Percentiles rank a stretch among this genome's conserved stretches.
Evolutionary conservation across 2,113 vertebrate species (phyloP).

Genomic region (Psophia crepitans): DNA sequence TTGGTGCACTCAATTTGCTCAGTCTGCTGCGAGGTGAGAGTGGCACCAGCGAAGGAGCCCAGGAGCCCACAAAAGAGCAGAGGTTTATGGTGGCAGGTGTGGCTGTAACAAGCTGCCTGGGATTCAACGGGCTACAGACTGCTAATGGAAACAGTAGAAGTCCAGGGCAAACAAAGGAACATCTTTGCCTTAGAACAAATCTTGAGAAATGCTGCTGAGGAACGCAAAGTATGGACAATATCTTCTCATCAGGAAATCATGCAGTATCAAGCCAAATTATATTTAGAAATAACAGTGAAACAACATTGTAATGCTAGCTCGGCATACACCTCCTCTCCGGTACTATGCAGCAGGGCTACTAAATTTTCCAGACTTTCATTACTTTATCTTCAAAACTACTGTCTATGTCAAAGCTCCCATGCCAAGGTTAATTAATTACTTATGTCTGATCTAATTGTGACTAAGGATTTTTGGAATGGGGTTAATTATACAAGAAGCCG

Average conservation of each 20-base stretch:
- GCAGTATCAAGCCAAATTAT: not conserved
- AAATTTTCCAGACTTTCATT: not conserved
- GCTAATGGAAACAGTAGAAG: not conserved
- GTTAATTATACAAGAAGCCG: not conserved
- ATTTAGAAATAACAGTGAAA: not conserved
- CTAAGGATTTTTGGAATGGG: not conserved
- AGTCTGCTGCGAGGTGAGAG: not conserved
- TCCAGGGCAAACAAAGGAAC: not conserved
- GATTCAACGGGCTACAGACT: not conserved
- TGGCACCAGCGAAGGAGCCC: not conserved
- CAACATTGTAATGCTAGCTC: not conserved
- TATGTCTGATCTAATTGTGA: not conserved
- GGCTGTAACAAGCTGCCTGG: not conserved
- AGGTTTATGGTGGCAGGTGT: rapidly evolving
- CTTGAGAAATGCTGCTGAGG: not conserved
- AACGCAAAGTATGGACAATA: not conserved
- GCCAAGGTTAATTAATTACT: not conserved
- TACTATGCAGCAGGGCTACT: not conserved
- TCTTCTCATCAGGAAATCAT: not conserved
- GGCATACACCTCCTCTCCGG: not conserved
- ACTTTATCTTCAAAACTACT: not conserved
- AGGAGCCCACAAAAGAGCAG: not conserved
- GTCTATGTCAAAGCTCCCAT: not conserved
- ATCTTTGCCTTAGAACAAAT: not conserved
- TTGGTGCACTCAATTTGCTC: not conserved